Conservation (phyloP, 2,888 invertebrate genomes). For the Melangyna quadrimaculata region DNA sequence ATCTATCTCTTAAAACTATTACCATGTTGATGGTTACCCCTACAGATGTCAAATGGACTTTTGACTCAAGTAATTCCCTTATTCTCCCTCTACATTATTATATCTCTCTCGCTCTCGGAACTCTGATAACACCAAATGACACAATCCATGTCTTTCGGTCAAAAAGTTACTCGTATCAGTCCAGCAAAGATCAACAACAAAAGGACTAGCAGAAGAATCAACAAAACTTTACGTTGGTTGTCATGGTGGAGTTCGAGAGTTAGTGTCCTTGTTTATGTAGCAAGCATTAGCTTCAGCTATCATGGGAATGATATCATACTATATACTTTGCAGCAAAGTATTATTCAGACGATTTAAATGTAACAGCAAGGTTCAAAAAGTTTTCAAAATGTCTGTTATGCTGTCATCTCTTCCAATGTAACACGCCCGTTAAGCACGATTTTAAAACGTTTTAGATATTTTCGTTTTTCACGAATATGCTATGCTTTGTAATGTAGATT, state of each 20-base stretch:
- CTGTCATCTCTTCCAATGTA: neutral
- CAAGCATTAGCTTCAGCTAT: neutral
- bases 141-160: conserved; percentile 7
- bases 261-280: conserved; percentile 1
- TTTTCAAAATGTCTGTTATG: conserved; percentile 6
- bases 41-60: conserved; percentile 9
- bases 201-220: neutral
- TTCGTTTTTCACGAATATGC: neutral
- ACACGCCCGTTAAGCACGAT: neutral
- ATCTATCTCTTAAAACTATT: neutral
- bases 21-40: conserved; percentile 3
- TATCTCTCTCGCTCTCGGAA: neutral
- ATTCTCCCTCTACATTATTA: neutral
- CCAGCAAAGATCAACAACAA: conserved; percentile 18
- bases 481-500: too few relatives aligned
- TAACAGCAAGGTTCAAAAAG: conserved; percentile 3
- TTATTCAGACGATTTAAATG: neutral
- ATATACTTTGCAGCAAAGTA: conserved; percentile 1
- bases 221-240: conserved; percentile 18
- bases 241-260: neutral
- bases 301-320: conserved; percentile 8
- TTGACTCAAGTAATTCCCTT: neutral
- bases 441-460: neutral
- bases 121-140: neutral
- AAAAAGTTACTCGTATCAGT: conserved; percentile 11